Evolutionary conservation across 2,797 vertebrate genomes (phyloP).

Genomic region (Chrosomus eos): DNA sequence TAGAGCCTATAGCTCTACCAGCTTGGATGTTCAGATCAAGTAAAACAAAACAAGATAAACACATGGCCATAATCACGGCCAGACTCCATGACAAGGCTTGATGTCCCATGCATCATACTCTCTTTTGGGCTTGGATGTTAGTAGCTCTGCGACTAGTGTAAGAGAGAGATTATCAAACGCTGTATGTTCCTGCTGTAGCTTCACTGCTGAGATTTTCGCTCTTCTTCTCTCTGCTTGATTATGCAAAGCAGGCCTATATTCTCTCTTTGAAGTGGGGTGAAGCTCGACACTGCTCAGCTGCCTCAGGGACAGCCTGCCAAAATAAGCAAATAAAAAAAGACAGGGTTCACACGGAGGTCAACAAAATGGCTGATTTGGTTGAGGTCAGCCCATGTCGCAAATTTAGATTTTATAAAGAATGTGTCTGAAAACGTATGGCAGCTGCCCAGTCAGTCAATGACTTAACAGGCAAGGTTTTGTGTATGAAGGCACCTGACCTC

Average conservation of each 20-base stretch:
- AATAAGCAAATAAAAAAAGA: conserved; percentile 74
- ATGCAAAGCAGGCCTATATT: conserved; percentile 86
- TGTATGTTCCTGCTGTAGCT: conserved; percentile 58
- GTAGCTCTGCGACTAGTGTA: conserved; percentile 39
- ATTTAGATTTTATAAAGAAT: conserved; percentile 49
- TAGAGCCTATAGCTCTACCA: neutral
- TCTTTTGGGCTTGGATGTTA: conserved; percentile 19
- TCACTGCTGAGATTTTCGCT: conserved; percentile 79
- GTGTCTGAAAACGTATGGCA: conserved; percentile 10
- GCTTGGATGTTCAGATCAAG: conserved; percentile 27
- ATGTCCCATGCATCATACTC: conserved; percentile 4
- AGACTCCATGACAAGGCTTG: conserved; percentile 18
- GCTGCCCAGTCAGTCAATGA: neutral
- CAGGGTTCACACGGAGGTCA: conserved; percentile 78
- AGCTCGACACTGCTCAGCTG: conserved; percentile 77
- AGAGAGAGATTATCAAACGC: conserved; percentile 59
- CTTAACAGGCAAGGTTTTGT: neutral
- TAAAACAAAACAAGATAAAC: conserved; percentile 29
- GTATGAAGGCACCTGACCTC: neutral
- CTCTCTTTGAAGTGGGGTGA: conserved; percentile 80
- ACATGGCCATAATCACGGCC: conserved; percentile 21
- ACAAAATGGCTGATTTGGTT: conserved; percentile 66
- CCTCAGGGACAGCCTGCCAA: conserved; percentile 76
- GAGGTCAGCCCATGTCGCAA: conserved; percentile 59
- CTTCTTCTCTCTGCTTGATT: conserved; percentile 83